Evolutionary conservation across 1,140 invertebrate species (phyloP), one percentile per base, ranked within the genome.

Genomic region (Chironomus tepperi): DNA sequence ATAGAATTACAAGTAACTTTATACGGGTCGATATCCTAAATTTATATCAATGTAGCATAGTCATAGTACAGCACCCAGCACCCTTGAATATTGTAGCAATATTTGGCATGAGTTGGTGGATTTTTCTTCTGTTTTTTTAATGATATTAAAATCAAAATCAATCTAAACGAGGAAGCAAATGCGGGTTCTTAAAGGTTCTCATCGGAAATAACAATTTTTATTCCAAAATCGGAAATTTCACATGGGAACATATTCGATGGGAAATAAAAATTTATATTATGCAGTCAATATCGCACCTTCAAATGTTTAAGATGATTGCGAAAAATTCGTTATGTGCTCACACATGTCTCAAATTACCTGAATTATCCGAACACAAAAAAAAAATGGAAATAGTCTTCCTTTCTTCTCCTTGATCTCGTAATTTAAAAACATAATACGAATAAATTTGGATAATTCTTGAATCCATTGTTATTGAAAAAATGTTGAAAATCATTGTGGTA

Each of bases 301-400:
- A 5, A 34, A 34, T n/a, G n/a, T n/a, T n/a, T n/a, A n/a, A n/a
- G n/a, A n/a, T 34, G 24, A 34, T 34, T 57, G 47, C 3, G 12
- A 57, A 57, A 57, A 57, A n/a, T 57, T n/a, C n/a, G 47, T n/a
- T n/a, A n/a, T 57, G 47, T 15, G 12, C 47, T 57, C 47, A 57
- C 47, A 57, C 47, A 57, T 57, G 47, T 57, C 47, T 57, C 47
- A 57, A 57, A 57, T 57, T 57, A 57, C 47, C 47, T 57, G 47
- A 57, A 57, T 15, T 57, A 5, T 15, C 47, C 47, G 5, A 34
- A 34, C 24, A 34, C 24, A 34, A 1, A 34, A 34, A 34, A 34
- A 34, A 34, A 34, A n/a, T n/a, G n/a, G n/a, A n/a, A n/a, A n/a
- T n/a, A n/a, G n/a, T 34, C 24, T 34, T 34, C 24, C 24, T 34